Evolutionary conservation across 1,140 invertebrate genomes (phyloP).

Genomic region (Akabosia matsudoensis): DNA sequence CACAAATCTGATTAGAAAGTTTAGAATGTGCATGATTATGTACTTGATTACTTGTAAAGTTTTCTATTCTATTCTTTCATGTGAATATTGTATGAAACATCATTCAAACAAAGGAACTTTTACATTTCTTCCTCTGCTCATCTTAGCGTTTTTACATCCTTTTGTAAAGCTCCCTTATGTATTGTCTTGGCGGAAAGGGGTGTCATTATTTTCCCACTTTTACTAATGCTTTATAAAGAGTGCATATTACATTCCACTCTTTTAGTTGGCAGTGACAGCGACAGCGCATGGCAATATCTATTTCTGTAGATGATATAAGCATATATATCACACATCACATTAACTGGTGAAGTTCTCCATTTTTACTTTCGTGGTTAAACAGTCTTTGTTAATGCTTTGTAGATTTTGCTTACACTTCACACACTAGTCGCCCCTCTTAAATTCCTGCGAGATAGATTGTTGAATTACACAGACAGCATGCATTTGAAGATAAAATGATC

Average conservation of each 20-base stretch:
- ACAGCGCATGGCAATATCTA: neutral
- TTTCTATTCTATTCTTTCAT: neutral
- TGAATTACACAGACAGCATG: neutral
- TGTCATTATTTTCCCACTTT: too few species aligned
- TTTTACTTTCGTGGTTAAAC: neutral
- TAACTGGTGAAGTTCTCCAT: neutral
- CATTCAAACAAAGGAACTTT: neutral
- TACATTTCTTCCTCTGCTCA: neutral
- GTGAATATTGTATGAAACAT: neutral
- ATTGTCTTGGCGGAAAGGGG: too few species aligned
- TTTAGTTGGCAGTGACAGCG: neutral
- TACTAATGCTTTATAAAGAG: neutral
- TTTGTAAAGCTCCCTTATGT: too few species aligned
- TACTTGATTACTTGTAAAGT: too few species aligned
- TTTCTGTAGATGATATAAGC: too few species aligned
- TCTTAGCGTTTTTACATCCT: too few species aligned
- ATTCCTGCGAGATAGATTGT: neutral
- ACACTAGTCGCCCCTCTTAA: neutral
- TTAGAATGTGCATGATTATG: too few species aligned
- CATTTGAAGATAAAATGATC: slow-evolving; percentile 5
- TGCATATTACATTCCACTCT: neutral
- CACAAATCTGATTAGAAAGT: too few species aligned
- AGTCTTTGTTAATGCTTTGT: neutral
- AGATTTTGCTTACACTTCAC: neutral
- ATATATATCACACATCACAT: too few species aligned